phyloP scores from a whole-genome alignment of 2,888 invertebrate genomes.

The Megalurothrips usitatus region DNA sequence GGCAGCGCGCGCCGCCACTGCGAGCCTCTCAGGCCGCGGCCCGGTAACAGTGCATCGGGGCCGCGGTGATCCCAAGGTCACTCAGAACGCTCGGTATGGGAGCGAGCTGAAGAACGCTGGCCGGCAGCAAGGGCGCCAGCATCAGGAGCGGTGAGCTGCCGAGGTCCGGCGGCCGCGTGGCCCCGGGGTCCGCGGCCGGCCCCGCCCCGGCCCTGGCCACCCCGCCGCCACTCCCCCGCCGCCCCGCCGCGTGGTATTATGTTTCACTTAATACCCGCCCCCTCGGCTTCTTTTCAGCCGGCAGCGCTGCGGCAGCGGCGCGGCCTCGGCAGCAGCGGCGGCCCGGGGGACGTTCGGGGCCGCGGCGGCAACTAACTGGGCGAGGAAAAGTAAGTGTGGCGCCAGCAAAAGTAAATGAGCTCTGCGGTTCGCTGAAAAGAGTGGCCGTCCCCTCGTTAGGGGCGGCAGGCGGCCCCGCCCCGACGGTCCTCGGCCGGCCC shows the following conservation, averaged over 20 bases:
- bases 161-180: background rate
- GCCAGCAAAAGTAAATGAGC: no score
- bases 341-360: background rate
- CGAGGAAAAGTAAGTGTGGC: background rate
- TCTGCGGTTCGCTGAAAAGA: no score
- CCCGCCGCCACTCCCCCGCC: no score
- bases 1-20: no score
- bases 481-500: no score
- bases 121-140: no score
- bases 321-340: background rate
- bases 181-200: background rate
- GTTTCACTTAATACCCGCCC: constrained; percentile 7
- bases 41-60: background rate
- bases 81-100: background rate
- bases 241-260: background rate
- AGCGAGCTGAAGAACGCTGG: no score
- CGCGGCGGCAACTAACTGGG: background rate
- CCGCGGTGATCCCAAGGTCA: background rate
- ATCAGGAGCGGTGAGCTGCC: background rate
- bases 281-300: background rate
- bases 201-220: background rate
- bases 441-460: no score
- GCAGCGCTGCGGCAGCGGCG: background rate
- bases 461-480: no score
- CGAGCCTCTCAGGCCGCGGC: no score